A percentile compares a stretch with the other conserved stretches of the same genome.
phyloP scores from a whole-genome alignment of 2,797 vertebrate genomes.

The Chaetodon trifasciatus region DNA sequence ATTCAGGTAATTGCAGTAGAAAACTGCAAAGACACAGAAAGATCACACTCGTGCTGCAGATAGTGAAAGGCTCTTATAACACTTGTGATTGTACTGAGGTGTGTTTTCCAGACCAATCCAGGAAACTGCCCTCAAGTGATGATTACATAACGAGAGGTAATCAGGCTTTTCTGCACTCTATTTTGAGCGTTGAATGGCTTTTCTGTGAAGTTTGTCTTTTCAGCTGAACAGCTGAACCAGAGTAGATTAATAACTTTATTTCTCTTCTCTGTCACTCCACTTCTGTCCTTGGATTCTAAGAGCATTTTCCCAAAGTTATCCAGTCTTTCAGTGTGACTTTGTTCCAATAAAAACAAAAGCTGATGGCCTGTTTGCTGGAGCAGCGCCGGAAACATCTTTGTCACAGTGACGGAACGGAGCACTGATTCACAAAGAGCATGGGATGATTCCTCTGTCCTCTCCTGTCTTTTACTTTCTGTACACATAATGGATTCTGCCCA shows the following conservation, averaged over 20 bases:
- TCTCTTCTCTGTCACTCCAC: conserved; percentile 16
- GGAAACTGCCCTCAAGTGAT: conserved; percentile 20
- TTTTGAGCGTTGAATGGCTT: conserved; percentile 9
- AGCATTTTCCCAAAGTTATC: neutral
- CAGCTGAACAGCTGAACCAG: conserved; percentile 1
- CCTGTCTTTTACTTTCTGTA: neutral
- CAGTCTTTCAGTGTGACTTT: conserved; percentile 24
- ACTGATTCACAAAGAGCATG: conserved; percentile 11
- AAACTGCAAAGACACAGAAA: neutral
- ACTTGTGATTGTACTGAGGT: conserved; percentile 1
- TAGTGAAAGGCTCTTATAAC: neutral
- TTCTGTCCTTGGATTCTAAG: conserved; percentile 31
- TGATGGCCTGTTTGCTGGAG: conserved; percentile 32
- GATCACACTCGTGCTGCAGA: neutral
- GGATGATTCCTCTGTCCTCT: conserved; percentile 9
- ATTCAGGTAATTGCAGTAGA: conserved; percentile 14
- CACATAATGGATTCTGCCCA: neutral
- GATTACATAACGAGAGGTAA: conserved; percentile 13
- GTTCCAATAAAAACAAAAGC: conserved; percentile 20
- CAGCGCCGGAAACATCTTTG: neutral
- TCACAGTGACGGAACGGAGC: conserved; percentile 18
- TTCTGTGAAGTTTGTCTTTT: conserved; percentile 4
- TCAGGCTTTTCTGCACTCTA: conserved; percentile 14
- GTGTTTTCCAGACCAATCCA: conserved; percentile 24
- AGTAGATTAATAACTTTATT: neutral